Base-by-base conservation (phyloP, 2,113 vertebrate species). In the Pimephales promelas region DNA sequence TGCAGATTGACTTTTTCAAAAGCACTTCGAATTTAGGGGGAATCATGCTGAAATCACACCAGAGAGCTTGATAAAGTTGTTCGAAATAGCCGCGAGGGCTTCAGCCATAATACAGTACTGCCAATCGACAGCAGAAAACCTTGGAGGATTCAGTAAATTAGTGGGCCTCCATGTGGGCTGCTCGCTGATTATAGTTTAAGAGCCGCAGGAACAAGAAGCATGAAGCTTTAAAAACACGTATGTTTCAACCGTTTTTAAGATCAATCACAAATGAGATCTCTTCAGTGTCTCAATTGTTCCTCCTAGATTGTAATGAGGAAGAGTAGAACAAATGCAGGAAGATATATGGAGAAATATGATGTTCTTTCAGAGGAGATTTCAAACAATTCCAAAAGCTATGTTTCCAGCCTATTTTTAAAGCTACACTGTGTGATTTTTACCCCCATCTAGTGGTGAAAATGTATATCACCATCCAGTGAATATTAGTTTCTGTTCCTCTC, bases 51-150 rank as follows among this genome's bases (percentile, higher is more conserved):
- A 68, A 81, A 71, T 70, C 47, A 10, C 79, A 66, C 64, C 28
- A 36, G 62, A 81, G 61, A 68, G 49, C 43, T 40, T 80, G 61
- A 66, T 80, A 52, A 66, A 70, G 79, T 56, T 68, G 59, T 66
- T 79, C 22, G 77, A 54, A 81, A 81, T 52, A 47, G 61, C 59
- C 52, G 79, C 20, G 24, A 66, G 62, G 24, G 11, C 47, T 81
- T 81, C 3, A 70, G 47, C 45, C 76, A 28, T 79, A 79, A 62
- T 62, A 28, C 36, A 79, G 36, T 3, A 26, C 56, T 45, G 40
- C 43, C n/a, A 49, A 28, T 68, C 20, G 26, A 22, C 10, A 64
- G 36, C 6, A 66, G 36, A 54, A 52, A 26, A 81, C 20, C 28
- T 71, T 56, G 64, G 45, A 81, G 64, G 64, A 81, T 68, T 70